A percentile compares a stretch with the other conserved stretches of the same genome.
phyloP scores from a whole-genome alignment of 2,113 vertebrate genomes.

The Tragelaphus scriptus region DNA sequence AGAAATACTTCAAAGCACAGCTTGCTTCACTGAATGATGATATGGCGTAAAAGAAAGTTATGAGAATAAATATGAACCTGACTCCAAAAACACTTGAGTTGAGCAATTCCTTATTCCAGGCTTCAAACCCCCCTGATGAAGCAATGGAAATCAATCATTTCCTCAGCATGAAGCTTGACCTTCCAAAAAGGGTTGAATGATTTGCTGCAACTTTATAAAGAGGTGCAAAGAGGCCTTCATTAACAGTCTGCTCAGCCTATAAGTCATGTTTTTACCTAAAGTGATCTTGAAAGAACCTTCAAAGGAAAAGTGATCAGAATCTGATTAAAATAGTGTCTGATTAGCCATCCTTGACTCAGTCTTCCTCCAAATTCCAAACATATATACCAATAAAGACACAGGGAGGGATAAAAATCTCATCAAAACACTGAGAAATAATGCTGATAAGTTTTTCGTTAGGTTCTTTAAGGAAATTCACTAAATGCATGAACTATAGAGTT shows the following conservation, averaged over 20 bases:
- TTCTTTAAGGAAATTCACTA: slow-evolving; percentile 1
- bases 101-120: slow-evolving; percentile 59
- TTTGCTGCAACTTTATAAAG: slow-evolving; percentile 58
- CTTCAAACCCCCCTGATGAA: slow-evolving; percentile 62
- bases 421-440: slow-evolving; percentile 21
- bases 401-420: neutral
- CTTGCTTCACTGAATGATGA: slow-evolving; percentile 56
- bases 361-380: neutral
- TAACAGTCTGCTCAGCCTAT: slow-evolving; percentile 52
- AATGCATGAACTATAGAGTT: neutral
- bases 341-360: neutral
- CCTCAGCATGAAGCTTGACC: slow-evolving; percentile 57
- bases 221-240: slow-evolving; percentile 61
- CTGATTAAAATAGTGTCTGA: slow-evolving; percentile 42
- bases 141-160: slow-evolving; percentile 70
- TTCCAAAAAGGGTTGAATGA: slow-evolving; percentile 65
- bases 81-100: slow-evolving; percentile 58
- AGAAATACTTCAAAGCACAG: slow-evolving; percentile 48
- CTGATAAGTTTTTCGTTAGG: neutral
- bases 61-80: slow-evolving; percentile 61
- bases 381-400: neutral
- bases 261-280: slow-evolving; percentile 18
- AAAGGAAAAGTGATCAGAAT: slow-evolving; percentile 47
- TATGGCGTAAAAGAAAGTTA: slow-evolving; percentile 51
- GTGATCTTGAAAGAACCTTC: slow-evolving; percentile 63